Evolutionary conservation across 2,113 vertebrate species (phyloP), one percentile per base, ranked within the genome.

Genomic region (Terrapene triunguis): DNA sequence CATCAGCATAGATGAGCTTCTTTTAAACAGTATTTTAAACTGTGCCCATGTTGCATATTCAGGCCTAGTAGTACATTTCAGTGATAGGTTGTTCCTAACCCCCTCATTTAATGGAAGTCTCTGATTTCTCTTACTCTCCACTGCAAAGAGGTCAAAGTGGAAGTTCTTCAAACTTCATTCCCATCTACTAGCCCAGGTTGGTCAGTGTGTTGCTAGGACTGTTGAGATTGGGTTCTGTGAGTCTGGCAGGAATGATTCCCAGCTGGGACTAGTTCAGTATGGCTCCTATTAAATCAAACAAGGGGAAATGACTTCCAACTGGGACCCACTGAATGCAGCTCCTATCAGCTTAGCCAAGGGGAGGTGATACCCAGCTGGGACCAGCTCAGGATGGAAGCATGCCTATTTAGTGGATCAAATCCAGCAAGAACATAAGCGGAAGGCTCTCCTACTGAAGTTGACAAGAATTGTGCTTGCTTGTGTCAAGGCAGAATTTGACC

Each of bases 201-300:
- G 38, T 22, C 74, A 55, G 4, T 19, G 44, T 42, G 84, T 21
- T 48, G 84, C 25, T 89, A 82, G 89, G 55, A 22, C 16, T 59
- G 44, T 27, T 86, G 27, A 1, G 0, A 29, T 22, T 85, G 74
- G 29, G 35, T 47, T 0, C 0, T 44, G 88, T 78, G 65, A 25
- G 35, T 44, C 89, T 3, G 1, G n/a, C n/a, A 42, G 5, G 0
- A 0, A 3, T 0, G 0, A 83, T 42, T 89, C 72, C 5, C 50
- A 53, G 12, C 51, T 81, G 57, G 53, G 13, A 17, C 51, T 65
- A 0, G 0, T 72, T 55, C 24, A 93, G 55, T 5, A 80, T 25
- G 14, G 65, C 74, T 54, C 59, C 74, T 47, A 27, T 47, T 78
- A 47, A 47, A 3, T 78, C 74, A 78, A 47, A 27, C 32, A 50